Evolutionary conservation across 2,797 vertebrate species (phyloP).

Genomic region (Acipenser transmontanus): DNA sequence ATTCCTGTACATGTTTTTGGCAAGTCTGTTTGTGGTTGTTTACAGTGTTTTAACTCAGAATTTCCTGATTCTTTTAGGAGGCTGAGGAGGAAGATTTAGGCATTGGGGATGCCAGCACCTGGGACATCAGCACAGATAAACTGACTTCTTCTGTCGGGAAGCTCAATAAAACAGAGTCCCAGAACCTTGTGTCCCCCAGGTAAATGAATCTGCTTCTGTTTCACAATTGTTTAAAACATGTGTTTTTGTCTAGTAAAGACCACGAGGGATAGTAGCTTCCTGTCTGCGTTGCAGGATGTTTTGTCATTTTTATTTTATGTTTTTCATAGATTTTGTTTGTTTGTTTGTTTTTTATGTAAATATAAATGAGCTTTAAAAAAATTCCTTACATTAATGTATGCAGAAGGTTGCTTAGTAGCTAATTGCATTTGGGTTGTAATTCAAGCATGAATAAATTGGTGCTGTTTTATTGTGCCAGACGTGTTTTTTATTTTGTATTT

Average conservation of each 20-base stretch:
- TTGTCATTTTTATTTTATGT: no score
- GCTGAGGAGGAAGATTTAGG: constrained; percentile 47
- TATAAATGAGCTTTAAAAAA: no score
- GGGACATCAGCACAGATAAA: constrained; percentile 61
- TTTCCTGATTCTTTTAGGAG: constrained; percentile 43
- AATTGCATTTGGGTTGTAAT: no score
- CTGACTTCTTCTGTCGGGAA: constrained; percentile 59
- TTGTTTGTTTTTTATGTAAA: no score
- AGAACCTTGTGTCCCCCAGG: constrained; percentile 76
- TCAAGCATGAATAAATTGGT: background rate
- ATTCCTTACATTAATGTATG: no score
- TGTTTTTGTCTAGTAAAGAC: background rate
- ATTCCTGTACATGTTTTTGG: background rate
- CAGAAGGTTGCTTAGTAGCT: no score
- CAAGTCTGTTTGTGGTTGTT: constrained; percentile 16
- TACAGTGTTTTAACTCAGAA: background rate
- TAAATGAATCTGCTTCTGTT: constrained; percentile 29
- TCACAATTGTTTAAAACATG: background rate
- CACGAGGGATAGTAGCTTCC: no score
- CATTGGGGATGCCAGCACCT: constrained; percentile 49
- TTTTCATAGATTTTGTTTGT: no score
- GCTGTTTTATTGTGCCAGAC: background rate
- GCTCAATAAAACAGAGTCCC: constrained; percentile 73
- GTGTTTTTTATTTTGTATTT: background rate
- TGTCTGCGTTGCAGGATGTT: no score